phyloP scores from a whole-genome alignment of 2,113 vertebrate species.

The Microtus richardsoni region DNA sequence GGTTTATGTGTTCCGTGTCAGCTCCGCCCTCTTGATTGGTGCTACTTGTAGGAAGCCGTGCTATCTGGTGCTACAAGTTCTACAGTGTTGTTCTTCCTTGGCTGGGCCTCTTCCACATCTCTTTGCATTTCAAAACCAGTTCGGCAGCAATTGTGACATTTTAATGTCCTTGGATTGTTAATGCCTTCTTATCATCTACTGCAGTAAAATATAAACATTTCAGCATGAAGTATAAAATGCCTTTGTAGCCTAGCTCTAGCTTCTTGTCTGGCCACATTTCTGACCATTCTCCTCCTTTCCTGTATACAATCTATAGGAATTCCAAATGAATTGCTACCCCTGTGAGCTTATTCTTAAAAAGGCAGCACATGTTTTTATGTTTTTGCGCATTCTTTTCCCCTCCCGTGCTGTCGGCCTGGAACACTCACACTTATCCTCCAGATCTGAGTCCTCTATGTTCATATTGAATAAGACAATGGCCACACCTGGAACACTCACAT shows the following conservation, averaged over 20 bases:
- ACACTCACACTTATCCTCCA: no score
- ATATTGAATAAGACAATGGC: no score
- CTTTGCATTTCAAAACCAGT: not conserved
- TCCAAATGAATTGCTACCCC: not conserved
- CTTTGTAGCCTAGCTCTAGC: not conserved
- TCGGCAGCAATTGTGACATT: not conserved
- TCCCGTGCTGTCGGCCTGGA: not conserved
- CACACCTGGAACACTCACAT: no score
- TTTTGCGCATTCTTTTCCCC: not conserved
- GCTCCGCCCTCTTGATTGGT: not conserved
- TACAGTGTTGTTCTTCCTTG: not conserved
- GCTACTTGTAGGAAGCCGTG: not conserved
- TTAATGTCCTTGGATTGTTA: not conserved
- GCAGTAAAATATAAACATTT: not conserved
- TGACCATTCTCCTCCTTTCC: not conserved
- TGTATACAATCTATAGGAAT: not conserved
- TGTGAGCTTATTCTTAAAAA: not conserved
- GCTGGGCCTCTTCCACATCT: not conserved
- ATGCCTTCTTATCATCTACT: not conserved
- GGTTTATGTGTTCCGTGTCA: not conserved
- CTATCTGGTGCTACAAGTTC: not conserved
- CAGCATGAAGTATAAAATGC: not conserved
- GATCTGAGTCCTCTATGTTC: no score
- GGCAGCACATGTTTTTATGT: not conserved
- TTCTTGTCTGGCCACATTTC: not conserved